Evolutionary conservation across 1,140 invertebrate genomes (phyloP).

Genomic region (Magallana gigas): DNA sequence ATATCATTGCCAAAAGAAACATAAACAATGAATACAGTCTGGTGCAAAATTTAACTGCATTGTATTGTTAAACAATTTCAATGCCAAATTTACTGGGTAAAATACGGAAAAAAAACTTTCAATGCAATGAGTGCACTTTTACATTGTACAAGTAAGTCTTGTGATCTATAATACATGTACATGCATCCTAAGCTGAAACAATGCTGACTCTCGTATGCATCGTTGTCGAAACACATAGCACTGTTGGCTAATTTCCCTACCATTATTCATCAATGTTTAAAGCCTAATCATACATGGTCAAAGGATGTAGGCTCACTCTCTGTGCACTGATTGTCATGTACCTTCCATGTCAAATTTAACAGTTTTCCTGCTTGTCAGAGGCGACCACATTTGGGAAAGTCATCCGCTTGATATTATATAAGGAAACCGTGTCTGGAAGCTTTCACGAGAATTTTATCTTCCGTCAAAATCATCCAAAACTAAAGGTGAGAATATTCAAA

Average conservation of each 20-base stretch:
- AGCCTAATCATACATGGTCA: neutral
- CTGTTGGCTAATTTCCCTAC: neutral
- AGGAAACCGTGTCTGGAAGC: neutral
- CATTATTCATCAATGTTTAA: neutral
- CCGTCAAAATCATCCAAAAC: neutral
- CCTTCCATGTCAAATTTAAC: neutral
- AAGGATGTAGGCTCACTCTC: neutral
- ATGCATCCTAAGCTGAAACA: too few species aligned
- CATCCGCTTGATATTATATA: neutral
- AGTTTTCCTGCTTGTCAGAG: neutral
- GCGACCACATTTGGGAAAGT: neutral
- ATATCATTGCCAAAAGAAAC: too few species aligned
- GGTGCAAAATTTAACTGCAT: too few species aligned
- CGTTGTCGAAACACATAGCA: neutral
- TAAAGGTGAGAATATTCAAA: neutral
- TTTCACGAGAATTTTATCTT: slow-evolving; percentile 18
- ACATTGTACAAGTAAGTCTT: too few species aligned
- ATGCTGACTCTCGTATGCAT: too few species aligned
- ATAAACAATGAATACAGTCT: too few species aligned
- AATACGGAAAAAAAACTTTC: too few species aligned
- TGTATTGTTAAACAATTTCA: too few species aligned
- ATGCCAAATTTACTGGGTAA: too few species aligned
- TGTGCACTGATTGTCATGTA: neutral
- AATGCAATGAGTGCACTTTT: too few species aligned
- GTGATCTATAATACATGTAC: too few species aligned